phyloP scores from a whole-genome alignment of 1,140 invertebrate species.

The Samia ricini region DNA sequence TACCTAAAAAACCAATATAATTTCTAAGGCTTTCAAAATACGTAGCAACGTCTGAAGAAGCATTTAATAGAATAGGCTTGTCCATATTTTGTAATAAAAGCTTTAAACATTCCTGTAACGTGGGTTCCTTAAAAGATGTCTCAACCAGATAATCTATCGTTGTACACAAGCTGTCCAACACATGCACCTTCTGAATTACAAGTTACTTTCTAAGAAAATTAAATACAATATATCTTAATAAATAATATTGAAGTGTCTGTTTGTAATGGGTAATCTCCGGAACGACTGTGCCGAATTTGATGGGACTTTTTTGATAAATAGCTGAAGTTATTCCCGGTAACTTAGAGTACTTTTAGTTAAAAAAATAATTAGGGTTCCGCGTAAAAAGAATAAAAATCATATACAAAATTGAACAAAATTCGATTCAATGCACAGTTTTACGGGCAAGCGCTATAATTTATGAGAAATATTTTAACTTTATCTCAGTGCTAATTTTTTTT shows the following conservation, averaged over 20 bases:
- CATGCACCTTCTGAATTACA: slow-evolving; percentile 39
- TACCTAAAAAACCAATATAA: slow-evolving; percentile 55
- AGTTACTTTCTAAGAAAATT: slow-evolving; percentile 10
- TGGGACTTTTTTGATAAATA: too few relatives aligned
- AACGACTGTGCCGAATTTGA: too few relatives aligned
- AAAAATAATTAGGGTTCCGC: too few relatives aligned
- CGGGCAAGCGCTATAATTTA: too few relatives aligned
- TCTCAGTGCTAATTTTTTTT: too few relatives aligned
- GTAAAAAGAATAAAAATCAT: too few relatives aligned
- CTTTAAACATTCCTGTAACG: slow-evolving; percentile 23
- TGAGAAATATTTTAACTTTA: too few relatives aligned
- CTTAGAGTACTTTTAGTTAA: too few relatives aligned
- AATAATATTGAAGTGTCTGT: neutral
- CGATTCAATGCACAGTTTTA: too few relatives aligned
- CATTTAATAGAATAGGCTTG: slow-evolving; percentile 43
- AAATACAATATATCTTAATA: neutral
- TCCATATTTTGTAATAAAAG: slow-evolving; percentile 35
- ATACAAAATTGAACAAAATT: too few relatives aligned
- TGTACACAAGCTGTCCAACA: slow-evolving; percentile 32
- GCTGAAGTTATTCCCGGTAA: too few relatives aligned
- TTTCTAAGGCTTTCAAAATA: slow-evolving; percentile 34
- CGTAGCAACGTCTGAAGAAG: slow-evolving; percentile 35
- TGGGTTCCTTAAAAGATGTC: slow-evolving; percentile 21
- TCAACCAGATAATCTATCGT: slow-evolving; percentile 47
- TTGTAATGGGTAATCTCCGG: too few relatives aligned